Conservation (phyloP, 2,888 invertebrate genomes). For the Carterocephalus palaemon region DNA sequence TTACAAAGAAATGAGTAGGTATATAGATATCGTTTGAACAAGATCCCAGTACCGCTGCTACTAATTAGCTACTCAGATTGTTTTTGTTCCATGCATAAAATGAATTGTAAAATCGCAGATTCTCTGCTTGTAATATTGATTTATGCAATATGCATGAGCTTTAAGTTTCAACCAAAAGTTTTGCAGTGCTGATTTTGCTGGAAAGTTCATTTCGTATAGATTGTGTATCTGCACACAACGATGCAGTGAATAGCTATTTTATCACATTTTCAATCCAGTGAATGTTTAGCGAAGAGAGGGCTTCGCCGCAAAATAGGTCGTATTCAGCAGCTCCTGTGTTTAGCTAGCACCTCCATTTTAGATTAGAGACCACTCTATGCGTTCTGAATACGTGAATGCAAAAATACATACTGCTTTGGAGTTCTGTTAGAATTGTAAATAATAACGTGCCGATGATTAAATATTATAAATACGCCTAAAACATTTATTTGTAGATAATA, state of each 20-base stretch:
- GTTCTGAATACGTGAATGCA: constrained; percentile 10
- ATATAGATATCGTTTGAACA: no score
- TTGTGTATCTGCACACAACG: constrained; percentile 10
- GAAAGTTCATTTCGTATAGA: constrained; percentile 8
- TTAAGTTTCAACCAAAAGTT: constrained; percentile 13
- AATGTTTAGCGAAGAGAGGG: constrained; percentile 14
- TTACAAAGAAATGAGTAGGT: no score
- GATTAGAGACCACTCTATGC: constrained; percentile 5
- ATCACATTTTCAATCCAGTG: constrained; percentile 15
- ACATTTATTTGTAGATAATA: no score
- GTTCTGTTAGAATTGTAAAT: no score
- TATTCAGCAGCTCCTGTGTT: constrained; percentile 17
- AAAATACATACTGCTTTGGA: constrained; percentile 10
- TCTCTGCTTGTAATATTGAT: constrained; percentile 6
- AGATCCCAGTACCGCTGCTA: no score
- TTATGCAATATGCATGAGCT: constrained; percentile 14
- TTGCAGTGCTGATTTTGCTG: constrained; percentile 9
- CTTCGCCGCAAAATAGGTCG: constrained; percentile 20
- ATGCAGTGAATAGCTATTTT: constrained; percentile 11
- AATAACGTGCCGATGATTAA: no score
- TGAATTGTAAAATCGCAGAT: constrained; percentile 2
- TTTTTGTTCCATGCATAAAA: constrained; percentile 2
- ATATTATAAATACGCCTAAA: no score
- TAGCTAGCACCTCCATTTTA: constrained; percentile 21
- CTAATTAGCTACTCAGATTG: not conserved